Conservation (phyloP, 1,140 invertebrate genomes). For the Dinoponera quadriceps region DNA sequence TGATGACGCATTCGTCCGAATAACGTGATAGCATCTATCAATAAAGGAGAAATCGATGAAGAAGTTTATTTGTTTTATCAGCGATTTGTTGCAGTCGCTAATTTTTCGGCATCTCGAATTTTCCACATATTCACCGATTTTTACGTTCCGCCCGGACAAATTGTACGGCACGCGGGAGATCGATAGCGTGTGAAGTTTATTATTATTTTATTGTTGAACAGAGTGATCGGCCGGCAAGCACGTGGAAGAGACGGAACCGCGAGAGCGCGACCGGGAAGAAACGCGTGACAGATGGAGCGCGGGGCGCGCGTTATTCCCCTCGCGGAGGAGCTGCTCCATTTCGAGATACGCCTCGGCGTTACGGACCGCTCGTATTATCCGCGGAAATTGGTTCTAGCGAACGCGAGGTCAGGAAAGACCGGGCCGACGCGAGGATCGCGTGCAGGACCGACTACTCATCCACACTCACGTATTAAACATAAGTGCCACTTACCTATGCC, state of each 20-base stretch:
- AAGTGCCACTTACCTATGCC: constrained; percentile 79
- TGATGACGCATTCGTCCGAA: too few species aligned
- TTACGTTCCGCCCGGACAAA: too few species aligned
- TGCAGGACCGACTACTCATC: constrained; percentile 79
- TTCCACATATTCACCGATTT: too few species aligned
- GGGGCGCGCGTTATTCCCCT: background rate
- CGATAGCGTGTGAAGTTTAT: too few species aligned
- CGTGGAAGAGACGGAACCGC: background rate
- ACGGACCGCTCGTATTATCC: constrained; percentile 70
- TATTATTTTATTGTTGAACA: too few species aligned
- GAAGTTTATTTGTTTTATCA: too few species aligned
- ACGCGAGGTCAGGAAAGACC: constrained; percentile 76
- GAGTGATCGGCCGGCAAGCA: too few species aligned
- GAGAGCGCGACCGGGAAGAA: background rate
- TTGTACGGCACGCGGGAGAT: too few species aligned
- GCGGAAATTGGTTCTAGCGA: constrained; percentile 79
- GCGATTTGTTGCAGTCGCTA: too few species aligned
- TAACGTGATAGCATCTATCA: too few species aligned
- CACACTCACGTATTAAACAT: constrained; percentile 80
- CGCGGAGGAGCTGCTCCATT: constrained; percentile 59
- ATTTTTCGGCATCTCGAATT: too few species aligned
- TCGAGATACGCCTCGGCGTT: constrained; percentile 40
- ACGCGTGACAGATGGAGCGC: constrained; percentile 1
- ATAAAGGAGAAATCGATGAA: too few species aligned
- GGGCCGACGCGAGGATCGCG: constrained; percentile 75